Conservation (phyloP, 2,797 vertebrate species). For the Limosa lapponica region DNA sequence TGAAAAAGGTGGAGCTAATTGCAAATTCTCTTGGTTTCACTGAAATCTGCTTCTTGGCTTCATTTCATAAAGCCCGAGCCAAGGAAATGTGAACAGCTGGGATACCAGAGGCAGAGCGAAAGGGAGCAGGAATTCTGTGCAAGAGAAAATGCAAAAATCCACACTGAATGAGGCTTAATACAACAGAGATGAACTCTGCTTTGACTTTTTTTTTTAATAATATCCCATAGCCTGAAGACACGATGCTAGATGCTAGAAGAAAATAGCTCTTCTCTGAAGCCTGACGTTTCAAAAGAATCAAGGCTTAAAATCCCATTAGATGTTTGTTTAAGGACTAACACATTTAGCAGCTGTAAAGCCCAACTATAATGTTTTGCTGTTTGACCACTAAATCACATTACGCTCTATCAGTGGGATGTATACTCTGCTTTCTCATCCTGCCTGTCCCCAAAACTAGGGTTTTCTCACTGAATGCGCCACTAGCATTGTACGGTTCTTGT, state of each 20-base stretch:
- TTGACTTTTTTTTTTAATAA: not conserved
- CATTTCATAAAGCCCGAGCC: not conserved
- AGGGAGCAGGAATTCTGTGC: not conserved
- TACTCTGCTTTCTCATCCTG: not conserved
- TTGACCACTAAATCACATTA: conserved; percentile 45
- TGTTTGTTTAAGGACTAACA: conserved; percentile 46
- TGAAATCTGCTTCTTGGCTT: not conserved
- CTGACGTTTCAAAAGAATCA: conserved; percentile 22
- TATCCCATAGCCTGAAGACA: not conserved
- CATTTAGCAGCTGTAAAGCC: conserved; percentile 26
- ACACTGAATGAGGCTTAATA: not conserved
- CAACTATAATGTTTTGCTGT: not conserved
- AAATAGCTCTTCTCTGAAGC: conserved; percentile 5
- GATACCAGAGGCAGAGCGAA: not conserved
- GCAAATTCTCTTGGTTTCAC: not conserved
- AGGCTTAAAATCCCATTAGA: conserved; percentile 15
- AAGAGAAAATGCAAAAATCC: not conserved
- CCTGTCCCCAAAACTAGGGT: not conserved
- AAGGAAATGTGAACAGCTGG: conserved; percentile 28
- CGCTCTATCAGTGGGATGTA: not conserved
- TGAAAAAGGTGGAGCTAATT: conserved; percentile 3
- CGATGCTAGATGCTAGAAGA: not conserved
- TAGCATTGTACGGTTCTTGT: not conserved
- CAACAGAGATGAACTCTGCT: not conserved
- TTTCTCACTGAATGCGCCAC: not conserved